Percentiles rank a stretch among this genome's conserved stretches.
These are phyloP conservation scores for Okamejei kenojei DNA, from an alignment of 2,797 vertebrate genomes.

Conservation along the genomic window DNA sequence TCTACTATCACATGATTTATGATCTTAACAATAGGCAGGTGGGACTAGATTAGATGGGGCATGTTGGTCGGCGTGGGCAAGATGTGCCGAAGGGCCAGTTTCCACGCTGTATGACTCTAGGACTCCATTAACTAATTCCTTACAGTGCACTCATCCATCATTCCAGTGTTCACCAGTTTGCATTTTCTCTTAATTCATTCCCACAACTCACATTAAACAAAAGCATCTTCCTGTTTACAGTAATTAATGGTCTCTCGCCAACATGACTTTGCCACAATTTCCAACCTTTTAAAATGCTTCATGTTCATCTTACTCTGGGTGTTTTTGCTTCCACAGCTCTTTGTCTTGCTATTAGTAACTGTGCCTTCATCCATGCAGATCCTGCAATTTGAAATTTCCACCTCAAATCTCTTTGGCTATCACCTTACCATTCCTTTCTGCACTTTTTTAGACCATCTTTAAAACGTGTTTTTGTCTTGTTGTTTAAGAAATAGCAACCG, in stretches of 20 bases:
- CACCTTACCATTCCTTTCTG: background rate
- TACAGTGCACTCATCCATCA: background rate
- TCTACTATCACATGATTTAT: no score
- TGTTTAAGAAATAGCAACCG: no score
- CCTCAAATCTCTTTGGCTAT: background rate
- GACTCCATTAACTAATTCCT: no score
- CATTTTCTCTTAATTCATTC: background rate
- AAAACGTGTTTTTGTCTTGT: no score
- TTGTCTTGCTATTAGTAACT: background rate
- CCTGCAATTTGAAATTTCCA: background rate
- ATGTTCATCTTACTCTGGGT: background rate
- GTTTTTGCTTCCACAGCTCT: background rate
- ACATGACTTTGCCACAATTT: no score
- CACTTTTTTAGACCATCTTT: background rate
- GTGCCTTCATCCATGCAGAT: background rate
- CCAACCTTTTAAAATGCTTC: background rate
- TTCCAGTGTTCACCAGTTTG: background rate
- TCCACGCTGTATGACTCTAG: no score
- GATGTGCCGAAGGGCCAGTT: no score
- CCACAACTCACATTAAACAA: background rate
- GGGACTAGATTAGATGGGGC: no score
- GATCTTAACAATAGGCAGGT: no score
- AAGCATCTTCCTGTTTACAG: background rate
- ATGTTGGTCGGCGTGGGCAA: no score
- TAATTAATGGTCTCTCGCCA: background rate